Base-by-base conservation (phyloP, 2,113 vertebrate species). In the Tyto alba region DNA sequence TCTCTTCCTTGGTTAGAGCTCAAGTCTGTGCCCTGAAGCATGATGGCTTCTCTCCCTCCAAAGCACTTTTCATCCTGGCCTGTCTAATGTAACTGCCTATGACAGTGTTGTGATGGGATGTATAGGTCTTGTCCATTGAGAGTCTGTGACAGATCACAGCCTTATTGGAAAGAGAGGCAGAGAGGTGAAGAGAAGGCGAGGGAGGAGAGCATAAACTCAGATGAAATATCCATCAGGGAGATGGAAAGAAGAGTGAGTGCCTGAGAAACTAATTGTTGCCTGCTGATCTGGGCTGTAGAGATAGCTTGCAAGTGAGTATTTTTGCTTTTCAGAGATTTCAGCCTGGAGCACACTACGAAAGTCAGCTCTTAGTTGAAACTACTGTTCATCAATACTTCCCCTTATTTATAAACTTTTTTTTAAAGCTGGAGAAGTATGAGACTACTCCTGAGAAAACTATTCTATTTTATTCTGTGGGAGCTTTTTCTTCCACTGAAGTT, bases 151-250 rank as follows among this genome's bases (percentile, higher is more conserved):
- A 92, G 71, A 95, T 95, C 95, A 91, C 18, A 96, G 87, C 89
- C 89, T 82, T 87, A 82, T 6, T 95, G 87, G 94, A 94, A 89
- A 93, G 91, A 89, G 74, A 95, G 55, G 84, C 89, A 82, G 71
- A 76, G 71, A 85, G 74, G 87, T 91, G 84, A 95, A 88, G 69
- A 85, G 89, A 76, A 90, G 81, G 89, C 0, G 1, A 94, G 74
- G 81, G 73, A 95, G 77, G 63, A 85, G 91, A 94, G 77, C 91
- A 91, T 93, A 89, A 93, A 91, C 90, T 90, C 86, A 62, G 91
- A 93, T 55, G 93, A 97, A 96, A 91, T 93, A 96, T 89, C 95
- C 85, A 89, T 95, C 92, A 94, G 77, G 77, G 95, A 88, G 95
- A 95, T 91, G 93, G 87, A 92, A 96, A 94, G 94, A 88, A 91